Evolutionary conservation across 2,797 vertebrate genomes (phyloP), one percentile per base, ranked within the genome.

Genomic region (Dendrocincla tyrannina): DNA sequence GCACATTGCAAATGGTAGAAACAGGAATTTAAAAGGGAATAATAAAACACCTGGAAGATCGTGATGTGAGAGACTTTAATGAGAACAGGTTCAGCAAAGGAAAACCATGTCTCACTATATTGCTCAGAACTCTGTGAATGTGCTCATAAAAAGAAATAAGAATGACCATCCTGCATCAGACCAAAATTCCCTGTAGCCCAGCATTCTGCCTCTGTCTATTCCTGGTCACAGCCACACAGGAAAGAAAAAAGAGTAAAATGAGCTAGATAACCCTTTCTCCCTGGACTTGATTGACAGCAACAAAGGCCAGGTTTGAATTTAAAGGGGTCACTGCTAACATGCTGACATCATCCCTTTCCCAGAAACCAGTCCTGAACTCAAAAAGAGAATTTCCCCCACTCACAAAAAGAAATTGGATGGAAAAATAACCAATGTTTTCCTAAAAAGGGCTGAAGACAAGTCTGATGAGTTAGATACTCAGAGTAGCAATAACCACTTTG

Each of bases 21-120:
- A 91, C 22, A 93, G 74, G 88, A 93, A 74, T 95, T 95, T 97
- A 73, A 96, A 96, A 97, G 86, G 75, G 95, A 96, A 96, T 97
- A 95, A 89, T 95, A 95, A 95, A 96, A 85, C 94, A 97, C 95
- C 91, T 97, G 95, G 84, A 94, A 95, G 93, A 85, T 80, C 2
- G 0, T 32, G 86, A 74, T 91, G 84, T 63, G 83, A 94, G 74
- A 89, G 77, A 50, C 56, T 87, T 95, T 96, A 96, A 95, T 93
- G 94, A 96, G 94, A 95, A 63, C 49, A 70, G 44, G 32, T 91
- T 87, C 68, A 68, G 81, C 56, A 77, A 91, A 70, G 87, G 73
- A 82, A 93, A 94, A 52, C 35, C 67, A 3, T 3, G 19, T 82
- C 60, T 90, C 18, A 3, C 82, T 66, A 14, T 19, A 30, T 68